Base-by-base conservation (phyloP, 2,888 invertebrate species). In the Seira sanloemensis region DNA sequence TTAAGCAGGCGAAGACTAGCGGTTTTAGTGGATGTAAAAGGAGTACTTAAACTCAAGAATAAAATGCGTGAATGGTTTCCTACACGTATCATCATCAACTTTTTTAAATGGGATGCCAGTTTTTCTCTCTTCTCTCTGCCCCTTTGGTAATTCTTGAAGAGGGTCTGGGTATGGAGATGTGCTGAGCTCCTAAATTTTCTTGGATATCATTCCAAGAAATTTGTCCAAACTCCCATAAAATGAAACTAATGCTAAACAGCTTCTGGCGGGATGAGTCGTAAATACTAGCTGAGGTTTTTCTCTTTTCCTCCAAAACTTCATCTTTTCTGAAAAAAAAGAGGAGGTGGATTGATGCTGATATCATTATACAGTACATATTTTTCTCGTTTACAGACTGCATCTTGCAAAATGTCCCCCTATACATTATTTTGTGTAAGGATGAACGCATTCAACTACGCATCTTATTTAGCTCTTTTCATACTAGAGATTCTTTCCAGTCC, bases 191-290 rank as follows among this genome's bases (percentile, higher is more conserved):
- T 75, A 75, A 81, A 79, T 73, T 79, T 67, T 78, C 58, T 76
- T 74, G 80, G 80, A 81, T 74, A 75, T 81, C 75, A 81, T 81
- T 81, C 80, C 80, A 81, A 81, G 80, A 81, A 81, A 81, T 81
- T 81, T 81, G 80, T 75, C 80, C 80, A 81, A 68, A 58, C 68
- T 81, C 80, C 80, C 80, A 81, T 81, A 81, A 81, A 81, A 81
- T 75, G 75, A 75, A 81, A 81, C 80, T 75, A 81, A 81, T 81
- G 80, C 80, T 81, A 81, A 81, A 81, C 80, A 81, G 80, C 75
- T 81, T 81, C 75, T 81, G 75, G 75, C 80, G 80, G 68, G 80
- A 81, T 81, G 80, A 81, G 80, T 81, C 80, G 80, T 81, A 81
- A 81, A 81, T 81, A 81, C 69, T 81, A 26, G 62, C n/a, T 62